Base-by-base conservation (phyloP, 2,888 invertebrate genomes). In the Miltochrista miniata region DNA sequence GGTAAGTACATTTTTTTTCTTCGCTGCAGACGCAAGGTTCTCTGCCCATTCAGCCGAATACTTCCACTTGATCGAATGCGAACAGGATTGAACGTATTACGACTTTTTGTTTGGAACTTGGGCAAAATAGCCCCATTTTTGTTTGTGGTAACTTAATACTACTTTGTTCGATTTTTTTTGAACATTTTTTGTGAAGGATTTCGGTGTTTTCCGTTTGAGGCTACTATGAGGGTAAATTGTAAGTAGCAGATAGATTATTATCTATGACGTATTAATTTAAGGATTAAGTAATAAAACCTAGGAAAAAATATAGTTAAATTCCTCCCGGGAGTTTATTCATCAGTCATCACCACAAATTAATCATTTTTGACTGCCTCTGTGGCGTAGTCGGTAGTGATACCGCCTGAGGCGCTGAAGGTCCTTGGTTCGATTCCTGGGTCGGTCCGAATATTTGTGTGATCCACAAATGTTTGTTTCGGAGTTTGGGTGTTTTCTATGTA, bases 11-110 rank as follows among this genome's bases (percentile, higher is more conserved):
- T 53, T 52, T 64, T 61, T 65, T 69, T 64, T 57, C 37, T 48
- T 44, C 58, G 63, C 51, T 66, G 61, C 64, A 65, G 71, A 55
- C 54, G 39, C 56, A 68, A 44, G 63, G 60, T 42, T 45, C 43
- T 52, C 7, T 53, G 58, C 54, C 53, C 79, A 70, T 66, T 71
- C 77, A 76, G 68, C 75, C 80, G 73, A 45, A 51, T 54, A 53
- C 69, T 81, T 82, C 76, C 81, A 76, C 78, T 68, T 76, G 72
- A 83, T 79, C 68, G 70, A 71, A 60, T 67, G 58, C 59, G 68
- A 75, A 72, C 76, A 73, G 73, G 77, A 75, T 72, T 76, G 66
- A 67, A 61, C 58, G 70, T 68, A 76, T 79, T 74, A 72, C 69
- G 51, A 38, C 58, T 61, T 72, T 70, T 71, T 68, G 64, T 67